Conservation (phyloP, 2,113 vertebrate species). For the Empidonax traillii region DNA sequence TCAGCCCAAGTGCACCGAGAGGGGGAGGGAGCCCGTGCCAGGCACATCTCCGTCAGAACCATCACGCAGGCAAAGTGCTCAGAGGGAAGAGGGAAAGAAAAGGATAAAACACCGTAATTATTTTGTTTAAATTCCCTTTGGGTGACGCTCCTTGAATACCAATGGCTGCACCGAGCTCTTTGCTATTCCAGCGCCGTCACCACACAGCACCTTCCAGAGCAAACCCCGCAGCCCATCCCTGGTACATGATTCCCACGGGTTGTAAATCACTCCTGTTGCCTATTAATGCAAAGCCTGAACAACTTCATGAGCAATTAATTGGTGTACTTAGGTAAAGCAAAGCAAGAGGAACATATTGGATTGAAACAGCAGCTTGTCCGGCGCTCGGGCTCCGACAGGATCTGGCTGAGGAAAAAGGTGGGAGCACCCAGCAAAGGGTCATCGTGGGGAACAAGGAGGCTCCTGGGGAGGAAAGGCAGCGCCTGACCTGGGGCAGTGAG, state of each 20-base stretch:
- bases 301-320: slow-evolving; percentile 7
- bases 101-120: background rate
- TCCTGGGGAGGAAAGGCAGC: background rate
- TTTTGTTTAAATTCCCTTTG: background rate
- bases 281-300: background rate
- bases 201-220: background rate
- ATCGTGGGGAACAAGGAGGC: background rate
- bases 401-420: background rate
- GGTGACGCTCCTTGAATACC: background rate
- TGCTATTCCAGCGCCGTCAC: background rate
- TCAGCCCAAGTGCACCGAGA: background rate
- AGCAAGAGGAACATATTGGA: background rate
- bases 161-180: background rate
- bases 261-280: background rate
- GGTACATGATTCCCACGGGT: rapidly evolving
- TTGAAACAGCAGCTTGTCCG: background rate
- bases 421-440: background rate
- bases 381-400: rapidly evolving
- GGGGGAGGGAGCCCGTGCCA: background rate
- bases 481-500: background rate
- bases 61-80: background rate
- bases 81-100: background rate
- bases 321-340: background rate
- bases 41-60: background rate
- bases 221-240: background rate